Percentiles rank a stretch among this genome's conserved stretches.
These are phyloP conservation scores for Limnodromus scolopaceus DNA, from an alignment of 2,797 vertebrate species.

Conservation along the genomic window DNA sequence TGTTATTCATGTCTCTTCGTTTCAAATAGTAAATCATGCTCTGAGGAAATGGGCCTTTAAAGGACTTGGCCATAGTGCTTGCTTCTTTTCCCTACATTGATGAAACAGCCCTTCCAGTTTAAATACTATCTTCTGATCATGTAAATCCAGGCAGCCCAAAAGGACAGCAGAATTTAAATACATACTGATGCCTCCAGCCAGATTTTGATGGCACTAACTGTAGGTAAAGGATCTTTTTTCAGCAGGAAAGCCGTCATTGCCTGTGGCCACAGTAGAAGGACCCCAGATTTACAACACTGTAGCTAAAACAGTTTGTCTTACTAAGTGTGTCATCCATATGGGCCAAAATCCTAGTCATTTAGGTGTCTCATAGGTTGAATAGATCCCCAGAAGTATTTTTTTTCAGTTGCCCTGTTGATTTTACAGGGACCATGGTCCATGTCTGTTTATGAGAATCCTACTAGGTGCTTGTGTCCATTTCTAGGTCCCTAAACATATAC, in stretches of 20 bases:
- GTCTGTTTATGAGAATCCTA: neutral
- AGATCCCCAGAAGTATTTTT: neutral
- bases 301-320: neutral
- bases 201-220: neutral
- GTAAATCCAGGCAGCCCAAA: neutral
- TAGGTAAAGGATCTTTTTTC: neutral
- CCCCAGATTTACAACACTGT: neutral
- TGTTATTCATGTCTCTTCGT: neutral
- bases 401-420: neutral
- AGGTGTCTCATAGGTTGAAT: neutral
- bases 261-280: neutral
- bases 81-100: neutral
- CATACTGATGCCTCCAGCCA: neutral
- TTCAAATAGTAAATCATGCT: neutral
- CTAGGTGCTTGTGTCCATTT: neutral
- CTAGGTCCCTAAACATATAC: neutral
- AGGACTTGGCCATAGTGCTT: neutral
- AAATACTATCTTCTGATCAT: neutral
- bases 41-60: neutral
- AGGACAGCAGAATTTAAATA: neutral
- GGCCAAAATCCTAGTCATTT: neutral
- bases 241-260: neutral
- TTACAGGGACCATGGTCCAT: neutral
- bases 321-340: neutral
- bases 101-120: neutral